These are phyloP conservation scores for Pelecanoides urinatrix DNA, from an alignment of 2,113 vertebrate genomes.

Conservation along the genomic window DNA sequence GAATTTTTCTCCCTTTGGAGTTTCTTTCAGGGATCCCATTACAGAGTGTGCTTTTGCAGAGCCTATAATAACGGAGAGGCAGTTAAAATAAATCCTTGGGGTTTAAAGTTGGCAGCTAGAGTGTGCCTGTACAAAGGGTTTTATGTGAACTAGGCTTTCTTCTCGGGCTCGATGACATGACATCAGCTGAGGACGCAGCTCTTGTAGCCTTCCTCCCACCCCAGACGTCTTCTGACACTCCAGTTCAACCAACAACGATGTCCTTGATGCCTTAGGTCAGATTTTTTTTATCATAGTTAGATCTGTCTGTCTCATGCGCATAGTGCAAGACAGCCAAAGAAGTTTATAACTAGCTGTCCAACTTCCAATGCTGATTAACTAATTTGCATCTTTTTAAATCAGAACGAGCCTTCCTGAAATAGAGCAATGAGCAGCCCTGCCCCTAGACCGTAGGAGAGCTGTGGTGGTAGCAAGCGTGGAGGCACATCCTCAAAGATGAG, in stretches of 20 bases:
- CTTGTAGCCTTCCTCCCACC: neutral
- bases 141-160: neutral
- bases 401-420: neutral
- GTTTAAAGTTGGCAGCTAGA: neutral
- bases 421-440: neutral
- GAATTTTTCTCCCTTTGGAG: neutral
- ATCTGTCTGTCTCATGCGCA: neutral
- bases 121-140: neutral
- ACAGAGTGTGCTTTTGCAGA: neutral
- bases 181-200: neutral
- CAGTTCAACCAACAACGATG: neutral
- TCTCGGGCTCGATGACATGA: fast-evolving
- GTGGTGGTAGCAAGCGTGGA: neutral
- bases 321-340: neutral
- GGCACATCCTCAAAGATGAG: neutral
- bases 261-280: neutral
- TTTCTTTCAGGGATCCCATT: conserved; percentile 10
- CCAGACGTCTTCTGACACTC: neutral
- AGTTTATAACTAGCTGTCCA: neutral
- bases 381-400: neutral
- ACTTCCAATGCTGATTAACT: neutral
- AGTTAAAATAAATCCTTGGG: conserved; percentile 3
- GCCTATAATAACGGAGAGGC: neutral
- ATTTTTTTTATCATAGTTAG: neutral
- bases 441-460: neutral